Evolutionary conservation across 2,888 invertebrate genomes (phyloP).

Genomic region (Monopis laevigella): DNA sequence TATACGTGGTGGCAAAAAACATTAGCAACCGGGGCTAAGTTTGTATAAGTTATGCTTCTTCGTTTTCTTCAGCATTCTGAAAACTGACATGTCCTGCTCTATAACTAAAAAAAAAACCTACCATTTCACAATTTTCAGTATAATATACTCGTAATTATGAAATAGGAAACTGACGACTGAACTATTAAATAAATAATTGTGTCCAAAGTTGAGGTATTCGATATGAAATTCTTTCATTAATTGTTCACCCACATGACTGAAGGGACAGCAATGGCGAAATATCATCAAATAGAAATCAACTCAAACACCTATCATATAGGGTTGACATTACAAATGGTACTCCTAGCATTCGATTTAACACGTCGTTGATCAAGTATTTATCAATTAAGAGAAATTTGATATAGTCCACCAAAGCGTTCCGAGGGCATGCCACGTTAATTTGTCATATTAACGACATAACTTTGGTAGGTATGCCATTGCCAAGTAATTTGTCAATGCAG

Average conservation of each 20-base stretch:
- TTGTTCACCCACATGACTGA: background rate
- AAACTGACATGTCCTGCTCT: no score
- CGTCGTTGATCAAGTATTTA: conserved; percentile 58
- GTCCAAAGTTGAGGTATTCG: conserved; percentile 5
- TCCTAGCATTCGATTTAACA: conserved; percentile 55
- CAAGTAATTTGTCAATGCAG: conserved; percentile 6
- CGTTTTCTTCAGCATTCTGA: no score
- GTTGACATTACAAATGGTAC: background rate
- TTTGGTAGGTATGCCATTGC: conserved; percentile 5
- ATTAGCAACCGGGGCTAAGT: no score
- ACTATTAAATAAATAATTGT: no score
- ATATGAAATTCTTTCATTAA: conserved; percentile 4
- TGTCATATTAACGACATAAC: conserved; percentile 8
- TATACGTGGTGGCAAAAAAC: no score
- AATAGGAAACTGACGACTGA: no score
- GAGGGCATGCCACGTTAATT: conserved; percentile 6
- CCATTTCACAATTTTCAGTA: no score
- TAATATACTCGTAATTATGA: no score
- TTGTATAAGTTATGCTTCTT: no score
- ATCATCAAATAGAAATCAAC: background rate
- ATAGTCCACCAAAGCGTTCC: conserved; percentile 29
- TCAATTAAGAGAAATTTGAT: conserved; percentile 59
- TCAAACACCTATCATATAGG: background rate
- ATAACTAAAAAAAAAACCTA: no score
- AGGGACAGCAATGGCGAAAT: background rate